Percentiles rank a stretch among this genome's conserved stretches.
Evolutionary conservation across 2,113 vertebrate species (phyloP).

Genomic region (Kryptolebias marmoratus): DNA sequence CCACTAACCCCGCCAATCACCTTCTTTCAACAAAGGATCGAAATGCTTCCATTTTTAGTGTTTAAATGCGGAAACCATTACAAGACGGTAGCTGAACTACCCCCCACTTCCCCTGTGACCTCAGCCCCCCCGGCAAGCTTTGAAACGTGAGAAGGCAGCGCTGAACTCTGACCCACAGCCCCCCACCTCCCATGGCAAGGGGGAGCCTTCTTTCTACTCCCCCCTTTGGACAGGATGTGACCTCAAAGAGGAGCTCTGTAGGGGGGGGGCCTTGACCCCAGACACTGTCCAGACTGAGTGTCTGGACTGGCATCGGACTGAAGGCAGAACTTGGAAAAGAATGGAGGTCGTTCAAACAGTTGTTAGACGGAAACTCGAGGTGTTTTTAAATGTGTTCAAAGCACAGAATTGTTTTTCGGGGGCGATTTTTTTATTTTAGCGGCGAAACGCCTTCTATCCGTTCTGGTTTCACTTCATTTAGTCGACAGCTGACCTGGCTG

Average conservation of each 20-base stretch:
- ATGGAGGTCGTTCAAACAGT: conserved; percentile 47
- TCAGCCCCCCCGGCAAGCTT: conserved; percentile 66
- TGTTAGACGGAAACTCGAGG: not conserved
- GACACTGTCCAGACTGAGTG: conserved; percentile 80
- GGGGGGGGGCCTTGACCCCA: conserved; percentile 76
- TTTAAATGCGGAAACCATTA: conserved; percentile 80
- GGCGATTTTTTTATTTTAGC: too few species aligned
- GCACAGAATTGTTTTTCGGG: not conserved
- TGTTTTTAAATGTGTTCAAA: not conserved
- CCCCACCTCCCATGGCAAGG: conserved; percentile 68
- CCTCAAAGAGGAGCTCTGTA: conserved; percentile 68
- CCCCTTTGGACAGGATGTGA: conserved; percentile 77
- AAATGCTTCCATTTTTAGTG: conserved; percentile 80
- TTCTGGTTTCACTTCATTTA: not conserved
- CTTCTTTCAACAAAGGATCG: conserved; percentile 56
- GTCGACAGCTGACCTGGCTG: not conserved
- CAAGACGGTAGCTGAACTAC: conserved; percentile 66
- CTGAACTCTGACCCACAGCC: conserved; percentile 73
- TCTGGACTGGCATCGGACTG: conserved; percentile 60
- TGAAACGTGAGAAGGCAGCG: conserved; percentile 80
- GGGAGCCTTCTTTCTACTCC: conserved; percentile 45
- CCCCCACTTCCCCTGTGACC: conserved; percentile 25
- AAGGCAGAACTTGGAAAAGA: conserved; percentile 39
- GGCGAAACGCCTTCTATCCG: too few species aligned
- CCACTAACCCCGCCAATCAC: conserved; percentile 37